These are phyloP conservation scores for Bhutanitis thaidina DNA, from an alignment of 2,888 invertebrate species.

Conservation along the genomic window DNA sequence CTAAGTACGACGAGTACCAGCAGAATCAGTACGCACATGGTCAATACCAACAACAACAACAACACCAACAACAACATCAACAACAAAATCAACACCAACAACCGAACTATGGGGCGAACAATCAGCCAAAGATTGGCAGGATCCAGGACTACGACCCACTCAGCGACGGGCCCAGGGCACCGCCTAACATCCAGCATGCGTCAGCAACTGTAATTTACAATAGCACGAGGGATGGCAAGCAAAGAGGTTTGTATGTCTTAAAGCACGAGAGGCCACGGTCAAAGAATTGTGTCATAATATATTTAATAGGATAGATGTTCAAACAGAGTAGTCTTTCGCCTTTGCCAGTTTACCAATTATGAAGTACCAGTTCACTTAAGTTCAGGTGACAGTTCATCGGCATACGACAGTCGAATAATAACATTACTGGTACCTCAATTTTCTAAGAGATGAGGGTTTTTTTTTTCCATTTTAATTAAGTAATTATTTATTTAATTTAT, in stretches of 20 bases:
- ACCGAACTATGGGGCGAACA: conserved; percentile 38
- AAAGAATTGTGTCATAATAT: not conserved
- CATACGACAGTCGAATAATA: too few relatives aligned
- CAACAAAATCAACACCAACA: conserved; percentile 41
- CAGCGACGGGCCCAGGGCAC: conserved; percentile 83
- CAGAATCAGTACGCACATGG: conserved; percentile 37
- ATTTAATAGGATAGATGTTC: too few relatives aligned
- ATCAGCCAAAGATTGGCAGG: conserved; percentile 82
- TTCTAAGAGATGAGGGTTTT: too few relatives aligned
- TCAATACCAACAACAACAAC: too few relatives aligned
- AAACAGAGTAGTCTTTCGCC: too few relatives aligned
- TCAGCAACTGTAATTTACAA: conserved; percentile 93
- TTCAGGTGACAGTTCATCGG: too few relatives aligned
- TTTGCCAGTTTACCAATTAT: too few relatives aligned
- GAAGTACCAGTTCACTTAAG: too few relatives aligned
- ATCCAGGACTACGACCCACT: conserved; percentile 91
- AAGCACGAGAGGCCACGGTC: not conserved
- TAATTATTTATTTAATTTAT: too few relatives aligned
- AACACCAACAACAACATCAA: too few relatives aligned
- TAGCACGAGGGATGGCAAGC: conserved; percentile 59
- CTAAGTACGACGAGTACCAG: conserved; percentile 24
- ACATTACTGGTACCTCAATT: too few relatives aligned
- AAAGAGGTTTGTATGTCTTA: conserved; percentile 51
- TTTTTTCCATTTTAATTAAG: too few relatives aligned
- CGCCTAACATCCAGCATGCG: conserved; percentile 87